A percentile compares a stretch with the other conserved stretches of the same genome.
Conservation (phyloP, 2,113 vertebrate genomes). For the Climacteris rufus region DNA sequence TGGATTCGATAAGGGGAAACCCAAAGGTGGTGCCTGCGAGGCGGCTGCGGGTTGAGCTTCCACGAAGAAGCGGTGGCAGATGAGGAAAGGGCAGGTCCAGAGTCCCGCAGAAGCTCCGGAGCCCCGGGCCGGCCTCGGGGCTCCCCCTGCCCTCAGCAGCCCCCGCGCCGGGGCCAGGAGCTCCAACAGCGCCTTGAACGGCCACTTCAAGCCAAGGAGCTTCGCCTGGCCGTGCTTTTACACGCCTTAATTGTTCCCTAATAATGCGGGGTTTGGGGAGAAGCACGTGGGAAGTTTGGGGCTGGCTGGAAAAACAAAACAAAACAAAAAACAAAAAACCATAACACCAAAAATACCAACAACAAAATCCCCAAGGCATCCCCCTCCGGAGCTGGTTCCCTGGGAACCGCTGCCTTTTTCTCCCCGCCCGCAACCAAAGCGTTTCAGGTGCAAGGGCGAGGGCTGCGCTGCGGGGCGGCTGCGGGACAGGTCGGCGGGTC, state of each 20-base stretch:
- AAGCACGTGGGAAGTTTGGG: neutral
- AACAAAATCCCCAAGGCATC: neutral
- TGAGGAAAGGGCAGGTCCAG: neutral
- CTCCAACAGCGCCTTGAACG: neutral
- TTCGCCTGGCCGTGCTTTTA: constrained; percentile 11
- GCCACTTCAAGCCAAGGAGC: neutral
- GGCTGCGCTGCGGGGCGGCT: neutral
- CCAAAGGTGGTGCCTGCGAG: neutral
- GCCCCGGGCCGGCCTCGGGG: neutral
- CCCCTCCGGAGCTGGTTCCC: neutral
- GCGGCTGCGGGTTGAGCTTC: neutral
- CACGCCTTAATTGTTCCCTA: neutral
- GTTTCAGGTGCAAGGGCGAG: neutral
- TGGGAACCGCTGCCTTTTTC: neutral
- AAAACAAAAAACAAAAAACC: too few relatives aligned
- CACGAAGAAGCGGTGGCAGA: neutral
- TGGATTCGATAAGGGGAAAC: neutral
- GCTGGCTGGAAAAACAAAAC: neutral
- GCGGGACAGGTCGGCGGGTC: neutral
- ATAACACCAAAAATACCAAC: neutral
- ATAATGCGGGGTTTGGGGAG: neutral
- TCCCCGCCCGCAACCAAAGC: neutral
- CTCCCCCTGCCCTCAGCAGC: neutral
- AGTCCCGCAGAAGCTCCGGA: neutral
- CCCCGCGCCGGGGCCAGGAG: neutral